These are phyloP conservation scores for Tethea ocularis DNA, from an alignment of 2,888 invertebrate species.

Conservation along the genomic window DNA sequence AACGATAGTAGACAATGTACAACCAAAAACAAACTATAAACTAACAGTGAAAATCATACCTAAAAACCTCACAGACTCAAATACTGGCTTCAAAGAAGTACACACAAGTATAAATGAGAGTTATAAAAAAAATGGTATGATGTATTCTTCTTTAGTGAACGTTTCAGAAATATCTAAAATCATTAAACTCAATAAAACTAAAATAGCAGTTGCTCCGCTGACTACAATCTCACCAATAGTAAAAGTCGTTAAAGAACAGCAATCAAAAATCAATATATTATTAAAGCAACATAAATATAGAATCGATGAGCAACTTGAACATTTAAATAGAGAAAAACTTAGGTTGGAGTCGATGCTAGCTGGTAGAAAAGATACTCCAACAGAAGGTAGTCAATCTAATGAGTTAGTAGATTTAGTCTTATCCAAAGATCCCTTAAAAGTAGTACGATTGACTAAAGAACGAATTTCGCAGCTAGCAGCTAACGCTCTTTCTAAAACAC, in stretches of 20 bases:
- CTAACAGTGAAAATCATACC: conserved; percentile 69
- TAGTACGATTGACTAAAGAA: conserved; percentile 29
- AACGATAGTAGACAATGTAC: conserved; percentile 42
- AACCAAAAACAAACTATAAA: conserved; percentile 53
- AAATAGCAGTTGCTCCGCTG: conserved; percentile 9
- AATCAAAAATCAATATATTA: conserved; percentile 48
- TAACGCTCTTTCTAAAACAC: conserved; percentile 19
- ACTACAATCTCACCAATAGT: conserved; percentile 19
- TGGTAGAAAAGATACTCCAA: conserved; percentile 9
- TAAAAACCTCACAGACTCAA: conserved; percentile 50
- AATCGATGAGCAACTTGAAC: conserved; percentile 55
- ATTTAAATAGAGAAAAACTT: conserved; percentile 52
- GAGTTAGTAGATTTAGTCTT: conserved; percentile 32
- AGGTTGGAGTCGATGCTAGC: conserved; percentile 44
- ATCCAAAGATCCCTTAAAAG: conserved; percentile 29
- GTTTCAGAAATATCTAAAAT: conserved; percentile 71
- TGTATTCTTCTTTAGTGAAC: conserved; percentile 64
- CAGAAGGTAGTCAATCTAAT: conserved; percentile 18
- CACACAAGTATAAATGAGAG: conserved; percentile 73
- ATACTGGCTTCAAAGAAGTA: conserved; percentile 67
- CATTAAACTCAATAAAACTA: conserved; percentile 48
- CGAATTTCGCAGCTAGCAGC: conserved; percentile 27
- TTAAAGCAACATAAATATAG: conserved; percentile 54
- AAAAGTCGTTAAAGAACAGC: conserved; percentile 40
- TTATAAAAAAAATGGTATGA: conserved; percentile 62